A percentile compares a stretch with the other conserved stretches of the same genome.
These are phyloP conservation scores for Maccullochella peelii DNA, from an alignment of 2,113 vertebrate genomes.

Conservation along the genomic window DNA sequence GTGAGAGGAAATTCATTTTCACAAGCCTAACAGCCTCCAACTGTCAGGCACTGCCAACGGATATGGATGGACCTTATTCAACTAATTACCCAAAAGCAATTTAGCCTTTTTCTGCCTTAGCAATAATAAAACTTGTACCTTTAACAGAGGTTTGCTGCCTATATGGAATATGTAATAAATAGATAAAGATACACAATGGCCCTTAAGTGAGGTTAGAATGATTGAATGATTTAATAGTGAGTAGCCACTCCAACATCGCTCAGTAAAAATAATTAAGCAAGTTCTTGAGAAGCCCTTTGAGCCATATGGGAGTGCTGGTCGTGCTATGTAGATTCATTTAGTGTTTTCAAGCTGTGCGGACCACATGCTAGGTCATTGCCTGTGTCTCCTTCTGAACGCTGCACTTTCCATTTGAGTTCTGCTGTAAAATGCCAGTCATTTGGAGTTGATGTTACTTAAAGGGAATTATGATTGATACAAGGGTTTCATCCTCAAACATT, in stretches of 20 bases:
- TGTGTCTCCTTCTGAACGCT: not conserved
- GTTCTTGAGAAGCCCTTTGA: conserved; percentile 36
- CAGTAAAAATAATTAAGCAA: conserved; percentile 13
- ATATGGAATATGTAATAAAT: conserved; percentile 44
- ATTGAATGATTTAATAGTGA: conserved; percentile 41
- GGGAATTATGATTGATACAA: not conserved
- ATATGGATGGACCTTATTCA: conserved; percentile 81
- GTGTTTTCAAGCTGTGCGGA: conserved; percentile 53
- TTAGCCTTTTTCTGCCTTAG: conserved; percentile 72
- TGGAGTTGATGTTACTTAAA: not conserved
- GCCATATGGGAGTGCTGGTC: conserved; percentile 23
- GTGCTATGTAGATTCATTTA: conserved; percentile 52
- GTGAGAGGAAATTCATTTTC: conserved; percentile 84
- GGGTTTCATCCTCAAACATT: not conserved
- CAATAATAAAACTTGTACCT: conserved; percentile 78
- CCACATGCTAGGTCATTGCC: conserved; percentile 37
- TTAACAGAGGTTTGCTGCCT: conserved; percentile 66
- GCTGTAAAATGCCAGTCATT: not conserved
- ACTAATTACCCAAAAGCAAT: conserved; percentile 79
- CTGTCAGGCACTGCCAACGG: conserved; percentile 79
- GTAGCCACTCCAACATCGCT: conserved; percentile 33
- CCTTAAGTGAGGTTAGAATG: conserved; percentile 64
- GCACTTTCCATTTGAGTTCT: not conserved
- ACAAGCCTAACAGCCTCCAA: conserved; percentile 77
- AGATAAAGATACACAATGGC: conserved; percentile 44